phyloP scores from a whole-genome alignment of 2,888 invertebrate species.

The Nezara viridula region DNA sequence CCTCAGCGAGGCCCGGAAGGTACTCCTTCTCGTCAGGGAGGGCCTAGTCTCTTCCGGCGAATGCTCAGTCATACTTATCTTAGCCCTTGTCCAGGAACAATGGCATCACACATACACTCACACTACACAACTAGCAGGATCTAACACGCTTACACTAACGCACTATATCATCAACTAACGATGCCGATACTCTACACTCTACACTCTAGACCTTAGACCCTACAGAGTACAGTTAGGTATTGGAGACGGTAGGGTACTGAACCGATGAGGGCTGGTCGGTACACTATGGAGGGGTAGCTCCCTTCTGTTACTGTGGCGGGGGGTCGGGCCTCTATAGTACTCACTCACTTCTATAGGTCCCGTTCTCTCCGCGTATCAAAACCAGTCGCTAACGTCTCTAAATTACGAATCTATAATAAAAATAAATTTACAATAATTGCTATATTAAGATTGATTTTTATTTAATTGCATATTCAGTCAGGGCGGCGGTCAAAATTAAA shows the following conservation, averaged over 20 bases:
- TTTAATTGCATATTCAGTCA: not conserved
- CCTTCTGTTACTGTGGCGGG: not conserved
- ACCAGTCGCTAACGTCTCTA: not conserved
- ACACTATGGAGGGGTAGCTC: constrained; percentile 12
- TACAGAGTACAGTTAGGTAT: too few relatives aligned
- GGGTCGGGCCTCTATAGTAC: not conserved
- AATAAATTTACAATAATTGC: not conserved
- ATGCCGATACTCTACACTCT: not conserved
- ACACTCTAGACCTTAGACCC: not conserved
- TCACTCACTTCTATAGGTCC: too few relatives aligned
- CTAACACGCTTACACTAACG: not conserved
- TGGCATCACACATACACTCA: not conserved
- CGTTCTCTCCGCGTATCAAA: not conserved
- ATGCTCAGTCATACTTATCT: not conserved
- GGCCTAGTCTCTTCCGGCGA: constrained; percentile 1
- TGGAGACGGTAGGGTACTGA: not conserved
- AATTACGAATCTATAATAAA: not conserved
- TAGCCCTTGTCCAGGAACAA: constrained; percentile 20
- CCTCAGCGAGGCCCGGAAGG: constrained; percentile 62
- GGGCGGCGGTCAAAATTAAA: too few relatives aligned
- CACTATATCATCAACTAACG: too few relatives aligned
- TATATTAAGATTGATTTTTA: not conserved
- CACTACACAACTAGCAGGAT: not conserved
- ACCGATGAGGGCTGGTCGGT: not conserved
- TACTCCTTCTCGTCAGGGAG: constrained; percentile 55